These are phyloP conservation scores for Dermatophagoides farinae DNA, from an alignment of 1,140 invertebrate species.

Conservation along the genomic window DNA sequence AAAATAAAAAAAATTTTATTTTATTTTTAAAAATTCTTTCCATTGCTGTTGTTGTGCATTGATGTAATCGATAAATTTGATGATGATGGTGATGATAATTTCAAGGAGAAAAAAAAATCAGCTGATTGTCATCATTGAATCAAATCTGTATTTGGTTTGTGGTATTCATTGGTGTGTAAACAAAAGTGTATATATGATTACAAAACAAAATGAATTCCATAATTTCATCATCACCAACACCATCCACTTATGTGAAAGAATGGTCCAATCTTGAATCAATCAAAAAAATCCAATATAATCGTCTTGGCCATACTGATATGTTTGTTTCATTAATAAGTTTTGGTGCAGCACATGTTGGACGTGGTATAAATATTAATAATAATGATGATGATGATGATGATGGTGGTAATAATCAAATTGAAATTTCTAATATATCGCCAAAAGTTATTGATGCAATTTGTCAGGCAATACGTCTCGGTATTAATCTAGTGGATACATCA, in stretches of 20 bases:
- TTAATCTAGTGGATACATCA: conserved; percentile 78
- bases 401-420: neutral
- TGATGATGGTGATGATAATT: too few species aligned
- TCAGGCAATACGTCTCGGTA: conserved; percentile 46
- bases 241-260: conserved; percentile 34
- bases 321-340: conserved; percentile 36
- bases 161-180: too few species aligned
- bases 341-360: conserved; percentile 30
- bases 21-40: too few species aligned
- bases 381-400: conserved; percentile 4
- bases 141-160: too few species aligned
- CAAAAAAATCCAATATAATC: conserved; percentile 31
- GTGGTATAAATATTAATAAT: conserved; percentile 26
- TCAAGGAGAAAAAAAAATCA: too few species aligned
- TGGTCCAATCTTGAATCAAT: conserved; percentile 36
- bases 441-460: conserved; percentile 43
- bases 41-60: too few species aligned
- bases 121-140: too few species aligned
- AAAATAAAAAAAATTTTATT: too few species aligned
- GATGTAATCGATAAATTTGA: too few species aligned
- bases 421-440: conserved; percentile 23
- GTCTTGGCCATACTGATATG: conserved; percentile 36
- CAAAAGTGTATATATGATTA: too few species aligned
- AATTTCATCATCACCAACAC: conserved; percentile 15
- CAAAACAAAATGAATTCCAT: too few species aligned